A percentile compares a stretch with the other conserved stretches of the same genome.
These are phyloP conservation scores for Acanthopagrus latus DNA, from an alignment of 2,797 vertebrate species.

Conservation along the genomic window DNA sequence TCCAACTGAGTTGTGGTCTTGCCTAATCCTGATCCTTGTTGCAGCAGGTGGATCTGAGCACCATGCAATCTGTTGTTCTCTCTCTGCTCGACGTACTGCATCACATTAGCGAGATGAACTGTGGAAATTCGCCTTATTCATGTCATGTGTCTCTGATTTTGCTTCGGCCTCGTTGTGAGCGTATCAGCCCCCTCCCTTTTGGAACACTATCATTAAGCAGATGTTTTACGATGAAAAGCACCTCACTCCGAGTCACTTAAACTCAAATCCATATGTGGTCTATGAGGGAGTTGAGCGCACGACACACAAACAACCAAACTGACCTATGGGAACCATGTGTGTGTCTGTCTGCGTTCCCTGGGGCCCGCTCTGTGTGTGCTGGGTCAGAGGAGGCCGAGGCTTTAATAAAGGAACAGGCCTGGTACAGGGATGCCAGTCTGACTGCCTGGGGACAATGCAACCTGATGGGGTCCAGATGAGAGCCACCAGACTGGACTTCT, in stretches of 20 bases:
- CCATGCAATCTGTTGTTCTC: slow-evolving; percentile 24
- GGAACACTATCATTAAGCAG: slow-evolving; percentile 80
- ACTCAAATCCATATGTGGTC: slow-evolving; percentile 78
- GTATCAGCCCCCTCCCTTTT: slow-evolving; percentile 45
- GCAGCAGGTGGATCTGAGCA: slow-evolving; percentile 60
- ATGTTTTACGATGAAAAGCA: slow-evolving; percentile 75
- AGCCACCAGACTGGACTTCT: slow-evolving; percentile 74
- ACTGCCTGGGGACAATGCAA: slow-evolving; percentile 73
- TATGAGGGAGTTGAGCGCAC: slow-evolving; percentile 73
- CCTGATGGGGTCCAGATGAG: slow-evolving; percentile 84
- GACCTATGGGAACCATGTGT: slow-evolving; percentile 83
- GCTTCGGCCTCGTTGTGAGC: slow-evolving; percentile 52
- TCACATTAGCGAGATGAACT: slow-evolving; percentile 51
- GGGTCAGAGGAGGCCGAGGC: slow-evolving; percentile 78
- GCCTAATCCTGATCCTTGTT: background rate
- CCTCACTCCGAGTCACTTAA: slow-evolving; percentile 62
- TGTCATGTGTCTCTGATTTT: slow-evolving; percentile 76
- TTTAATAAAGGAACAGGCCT: slow-evolving; percentile 82
- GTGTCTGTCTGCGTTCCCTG: slow-evolving; percentile 69
- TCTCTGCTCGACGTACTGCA: slow-evolving; percentile 20
- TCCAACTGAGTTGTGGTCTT: background rate
- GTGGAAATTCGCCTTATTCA: slow-evolving; percentile 65
- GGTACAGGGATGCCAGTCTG: slow-evolving; percentile 81
- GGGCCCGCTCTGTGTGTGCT: slow-evolving; percentile 70
- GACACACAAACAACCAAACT: slow-evolving; percentile 76